Conservation (phyloP, 53 echinoderm and acorn worm species). For the Paelopatides confundens region DNA sequence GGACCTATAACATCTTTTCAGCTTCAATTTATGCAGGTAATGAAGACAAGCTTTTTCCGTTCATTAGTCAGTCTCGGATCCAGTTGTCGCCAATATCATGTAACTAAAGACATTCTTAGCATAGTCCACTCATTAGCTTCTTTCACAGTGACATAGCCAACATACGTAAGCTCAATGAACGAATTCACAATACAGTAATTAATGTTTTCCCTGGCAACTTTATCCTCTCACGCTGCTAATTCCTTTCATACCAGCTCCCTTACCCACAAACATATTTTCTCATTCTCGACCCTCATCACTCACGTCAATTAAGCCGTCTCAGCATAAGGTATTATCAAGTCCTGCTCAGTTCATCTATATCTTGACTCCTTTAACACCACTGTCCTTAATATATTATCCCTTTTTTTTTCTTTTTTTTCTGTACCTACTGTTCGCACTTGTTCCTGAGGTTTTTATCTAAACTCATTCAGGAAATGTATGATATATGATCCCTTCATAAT, state of each 20-base stretch:
- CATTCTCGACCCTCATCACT: slow-evolving; percentile 36
- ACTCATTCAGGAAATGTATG: slow-evolving; percentile 47
- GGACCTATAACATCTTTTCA: slow-evolving; percentile 6
- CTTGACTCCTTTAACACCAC: slow-evolving; percentile 30
- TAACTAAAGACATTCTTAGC: slow-evolving; percentile 39
- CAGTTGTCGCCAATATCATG: slow-evolving; percentile 33
- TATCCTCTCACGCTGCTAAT: slow-evolving; percentile 32
- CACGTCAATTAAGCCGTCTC: slow-evolving; percentile 47
- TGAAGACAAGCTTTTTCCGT: slow-evolving; percentile 25
- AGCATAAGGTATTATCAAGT: not conserved
- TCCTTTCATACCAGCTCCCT: slow-evolving; percentile 30
- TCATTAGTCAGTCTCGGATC: slow-evolving; percentile 15
- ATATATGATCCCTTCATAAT: slow-evolving; percentile 52
- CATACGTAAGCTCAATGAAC: slow-evolving; percentile 43
- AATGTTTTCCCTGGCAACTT: slow-evolving; percentile 43
- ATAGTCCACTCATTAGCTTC: slow-evolving; percentile 40
- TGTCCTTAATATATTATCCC: slow-evolving; percentile 41
- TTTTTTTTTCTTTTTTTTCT: not conserved
- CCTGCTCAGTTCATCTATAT: slow-evolving; percentile 9
- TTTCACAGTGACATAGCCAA: slow-evolving; percentile 41
- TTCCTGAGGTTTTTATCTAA: slow-evolving; percentile 26
- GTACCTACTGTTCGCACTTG: slow-evolving; percentile 45
- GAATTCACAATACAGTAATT: slow-evolving; percentile 43
- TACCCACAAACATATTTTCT: slow-evolving; percentile 42
- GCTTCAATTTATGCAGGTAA: slow-evolving; percentile 29